A percentile compares a stretch with the other conserved stretches of the same genome.
These are phyloP conservation scores for Apocheima hispidaria DNA, from an alignment of 2,888 invertebrate genomes.

Conservation along the genomic window DNA sequence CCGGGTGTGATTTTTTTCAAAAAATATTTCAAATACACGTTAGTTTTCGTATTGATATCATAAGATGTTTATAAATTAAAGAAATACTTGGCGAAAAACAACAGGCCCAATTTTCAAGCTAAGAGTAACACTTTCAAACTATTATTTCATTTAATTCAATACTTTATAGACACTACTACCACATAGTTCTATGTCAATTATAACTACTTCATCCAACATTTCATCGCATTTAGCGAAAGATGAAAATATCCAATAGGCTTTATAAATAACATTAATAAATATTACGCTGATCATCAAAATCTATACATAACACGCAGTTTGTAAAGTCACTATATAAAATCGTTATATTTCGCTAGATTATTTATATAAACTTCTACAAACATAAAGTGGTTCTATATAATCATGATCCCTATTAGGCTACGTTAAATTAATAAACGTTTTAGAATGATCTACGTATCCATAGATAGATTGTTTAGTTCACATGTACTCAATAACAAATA, in stretches of 20 bases:
- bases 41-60: no score
- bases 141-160: slow-evolving; percentile 9
- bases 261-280: slow-evolving; percentile 25
- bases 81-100: no score
- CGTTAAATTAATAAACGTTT: slow-evolving; percentile 28
- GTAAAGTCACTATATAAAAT: slow-evolving; percentile 47
- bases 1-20: no score
- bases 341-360: slow-evolving; percentile 47
- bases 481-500: slow-evolving; percentile 42
- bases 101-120: background rate
- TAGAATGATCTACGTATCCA: slow-evolving; percentile 23
- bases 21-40: no score
- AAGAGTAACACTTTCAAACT: background rate
- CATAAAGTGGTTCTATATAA: slow-evolving; percentile 42
- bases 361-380: slow-evolving; percentile 44
- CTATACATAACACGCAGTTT: slow-evolving; percentile 37
- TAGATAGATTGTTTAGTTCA: slow-evolving; percentile 36
- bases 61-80: no score
- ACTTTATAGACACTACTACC: slow-evolving; percentile 4
- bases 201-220: slow-evolving; percentile 4
- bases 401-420: slow-evolving; percentile 35
- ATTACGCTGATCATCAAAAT: slow-evolving; percentile 20
- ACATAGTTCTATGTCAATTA: slow-evolving; percentile 12
- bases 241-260: slow-evolving; percentile 3
- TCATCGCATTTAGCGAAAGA: slow-evolving; percentile 6